A percentile compares a stretch with the other conserved stretches of the same genome.
Conservation (phyloP, 2,888 invertebrate genomes). For the Seladonia tumulorum region DNA sequence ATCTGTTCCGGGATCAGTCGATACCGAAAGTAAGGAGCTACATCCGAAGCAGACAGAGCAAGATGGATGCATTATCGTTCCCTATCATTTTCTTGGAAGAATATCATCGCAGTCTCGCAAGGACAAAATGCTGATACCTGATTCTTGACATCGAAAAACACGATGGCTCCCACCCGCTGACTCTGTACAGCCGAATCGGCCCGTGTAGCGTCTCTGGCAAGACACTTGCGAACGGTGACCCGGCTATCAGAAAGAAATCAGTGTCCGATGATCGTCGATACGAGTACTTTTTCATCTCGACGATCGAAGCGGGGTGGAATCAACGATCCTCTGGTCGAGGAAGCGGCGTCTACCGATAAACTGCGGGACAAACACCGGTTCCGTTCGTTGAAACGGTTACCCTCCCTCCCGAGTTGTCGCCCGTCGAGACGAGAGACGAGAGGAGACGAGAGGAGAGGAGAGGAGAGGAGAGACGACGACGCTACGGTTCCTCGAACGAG, state of each 20-base stretch:
- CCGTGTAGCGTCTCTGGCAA: background rate
- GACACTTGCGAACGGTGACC: background rate
- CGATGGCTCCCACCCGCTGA: background rate
- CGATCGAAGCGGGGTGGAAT: constrained; percentile 48
- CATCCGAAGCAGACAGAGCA: too few relatives aligned
- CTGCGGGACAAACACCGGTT: constrained; percentile 53
- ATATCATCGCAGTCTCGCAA: background rate
- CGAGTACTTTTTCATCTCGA: constrained; percentile 45
- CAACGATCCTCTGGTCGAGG: constrained; percentile 44
- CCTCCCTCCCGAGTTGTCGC: constrained; percentile 14
- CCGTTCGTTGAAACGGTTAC: constrained; percentile 52
- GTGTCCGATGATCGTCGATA: constrained; percentile 32
- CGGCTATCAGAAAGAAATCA: constrained; percentile 22
- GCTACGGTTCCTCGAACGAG: constrained; percentile 40
- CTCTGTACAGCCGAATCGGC: background rate
- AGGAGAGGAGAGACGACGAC: constrained; percentile 6
- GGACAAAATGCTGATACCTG: background rate
- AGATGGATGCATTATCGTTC: too few relatives aligned
- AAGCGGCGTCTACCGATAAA: constrained; percentile 58
- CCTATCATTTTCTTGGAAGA: background rate
- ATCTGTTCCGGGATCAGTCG: too few relatives aligned
- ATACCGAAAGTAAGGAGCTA: too few relatives aligned
- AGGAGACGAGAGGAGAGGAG: background rate
- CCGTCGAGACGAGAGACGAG: constrained; percentile 8
- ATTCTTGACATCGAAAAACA: background rate